Conservation (phyloP, 2,113 vertebrate species). For the Otolemur garnettii region DNA sequence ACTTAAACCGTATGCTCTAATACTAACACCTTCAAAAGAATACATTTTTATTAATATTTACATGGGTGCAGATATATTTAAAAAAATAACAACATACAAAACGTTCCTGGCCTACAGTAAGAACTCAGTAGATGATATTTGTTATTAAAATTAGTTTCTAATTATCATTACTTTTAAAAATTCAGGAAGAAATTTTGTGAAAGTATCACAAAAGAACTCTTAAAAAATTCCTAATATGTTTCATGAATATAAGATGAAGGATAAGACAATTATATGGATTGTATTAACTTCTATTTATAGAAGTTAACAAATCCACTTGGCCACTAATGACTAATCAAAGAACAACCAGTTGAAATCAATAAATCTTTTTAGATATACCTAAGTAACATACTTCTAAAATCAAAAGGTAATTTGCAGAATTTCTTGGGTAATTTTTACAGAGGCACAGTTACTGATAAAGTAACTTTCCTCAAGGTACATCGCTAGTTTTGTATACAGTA, state of each 20-base stretch:
- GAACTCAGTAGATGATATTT: neutral
- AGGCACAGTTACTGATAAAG: too few species aligned
- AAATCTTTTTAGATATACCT: too few species aligned
- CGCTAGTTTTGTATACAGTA: too few species aligned
- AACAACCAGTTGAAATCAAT: neutral
- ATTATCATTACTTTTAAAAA: slow-evolving; percentile 5
- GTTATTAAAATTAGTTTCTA: slow-evolving; percentile 35
- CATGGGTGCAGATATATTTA: neutral
- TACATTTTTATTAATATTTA: slow-evolving; percentile 12
- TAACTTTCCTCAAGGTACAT: too few species aligned
- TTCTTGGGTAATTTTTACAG: too few species aligned
- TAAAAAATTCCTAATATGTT: neutral
- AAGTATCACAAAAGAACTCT: neutral
- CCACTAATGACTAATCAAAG: slow-evolving; percentile 49
- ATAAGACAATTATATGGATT: neutral
- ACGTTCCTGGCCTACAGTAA: neutral
- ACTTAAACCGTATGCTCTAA: slow-evolving; percentile 11
- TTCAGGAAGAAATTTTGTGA: slow-evolving; percentile 16
- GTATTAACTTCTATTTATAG: neutral
- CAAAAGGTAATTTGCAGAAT: too few species aligned
- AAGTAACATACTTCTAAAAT: too few species aligned
- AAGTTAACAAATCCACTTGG: neutral
- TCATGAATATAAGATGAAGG: neutral
- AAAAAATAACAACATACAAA: neutral
- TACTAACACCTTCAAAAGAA: neutral